These are phyloP conservation scores for Catagonus wagneri DNA, from an alignment of 2,113 vertebrate genomes.

Conservation along the genomic window DNA sequence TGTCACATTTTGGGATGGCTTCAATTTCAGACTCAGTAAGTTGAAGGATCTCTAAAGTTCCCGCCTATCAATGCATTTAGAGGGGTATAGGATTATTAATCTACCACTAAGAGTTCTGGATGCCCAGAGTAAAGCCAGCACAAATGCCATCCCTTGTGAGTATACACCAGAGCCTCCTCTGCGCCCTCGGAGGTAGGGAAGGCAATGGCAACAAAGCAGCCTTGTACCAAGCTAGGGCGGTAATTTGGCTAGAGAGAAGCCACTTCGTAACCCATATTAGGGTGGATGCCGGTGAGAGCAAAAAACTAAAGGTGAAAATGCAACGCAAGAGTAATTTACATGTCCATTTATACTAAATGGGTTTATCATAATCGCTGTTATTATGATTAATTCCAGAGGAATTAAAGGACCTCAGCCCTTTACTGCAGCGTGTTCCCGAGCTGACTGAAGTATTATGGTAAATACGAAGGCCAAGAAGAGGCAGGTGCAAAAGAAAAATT, in stretches of 20 bases:
- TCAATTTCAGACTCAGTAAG: constrained; percentile 4
- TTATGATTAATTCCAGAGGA: constrained; percentile 88
- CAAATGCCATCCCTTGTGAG: not conserved
- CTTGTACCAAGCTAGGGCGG: not conserved
- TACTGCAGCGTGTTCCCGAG: constrained; percentile 59
- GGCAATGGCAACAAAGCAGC: constrained; percentile 27
- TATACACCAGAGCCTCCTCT: constrained; percentile 35
- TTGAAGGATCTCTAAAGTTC: not conserved
- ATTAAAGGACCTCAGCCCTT: constrained; percentile 85
- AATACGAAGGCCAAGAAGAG: constrained; percentile 83
- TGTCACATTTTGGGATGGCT: too few species aligned
- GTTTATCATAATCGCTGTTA: constrained; percentile 88
- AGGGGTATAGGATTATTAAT: not conserved
- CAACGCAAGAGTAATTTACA: constrained; percentile 84
- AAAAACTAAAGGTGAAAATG: constrained; percentile 79
- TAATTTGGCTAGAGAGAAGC: constrained; percentile 70
- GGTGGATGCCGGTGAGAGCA: constrained; percentile 81
- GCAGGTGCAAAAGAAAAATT: constrained; percentile 70
- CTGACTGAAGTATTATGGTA: constrained; percentile 75
- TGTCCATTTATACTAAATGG: constrained; percentile 86
- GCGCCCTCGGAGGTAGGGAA: constrained; percentile 27
- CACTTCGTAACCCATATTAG: constrained; percentile 47
- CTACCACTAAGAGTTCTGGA: not conserved
- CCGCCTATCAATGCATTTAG: not conserved
- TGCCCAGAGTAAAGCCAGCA: constrained; percentile 5